These are phyloP conservation scores for Desoria tigrina DNA, from an alignment of 2,888 invertebrate species.

Conservation along the genomic window DNA sequence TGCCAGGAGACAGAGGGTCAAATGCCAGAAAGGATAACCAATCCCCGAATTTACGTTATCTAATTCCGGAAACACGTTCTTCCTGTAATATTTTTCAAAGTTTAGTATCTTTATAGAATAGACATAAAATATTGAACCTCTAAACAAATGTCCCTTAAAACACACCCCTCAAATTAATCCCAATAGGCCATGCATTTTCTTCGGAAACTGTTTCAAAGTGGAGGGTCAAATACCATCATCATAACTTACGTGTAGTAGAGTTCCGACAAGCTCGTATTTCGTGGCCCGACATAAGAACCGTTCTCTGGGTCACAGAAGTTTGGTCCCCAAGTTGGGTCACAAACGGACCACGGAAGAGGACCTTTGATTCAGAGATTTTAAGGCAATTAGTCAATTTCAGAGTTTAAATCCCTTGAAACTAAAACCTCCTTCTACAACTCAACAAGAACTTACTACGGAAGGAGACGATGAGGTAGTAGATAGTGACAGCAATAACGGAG, in stretches of 20 bases:
- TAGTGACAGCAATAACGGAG: slow-evolving; percentile 22
- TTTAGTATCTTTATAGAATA: too few species aligned
- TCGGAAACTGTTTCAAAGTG: too few species aligned
- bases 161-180: too few species aligned
- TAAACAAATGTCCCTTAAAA: too few species aligned
- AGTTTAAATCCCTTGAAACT: too few species aligned
- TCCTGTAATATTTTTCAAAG: too few species aligned
- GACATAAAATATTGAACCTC: too few species aligned
- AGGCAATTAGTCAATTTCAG: too few species aligned
- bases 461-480: slow-evolving; percentile 72
- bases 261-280: not conserved
- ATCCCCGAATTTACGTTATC: slow-evolving; percentile 49
- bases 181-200: too few species aligned
- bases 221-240: too few species aligned
- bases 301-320: not conserved
- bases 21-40: slow-evolving; percentile 42
- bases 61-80: slow-evolving; percentile 50
- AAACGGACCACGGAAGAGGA: slow-evolving; percentile 34
- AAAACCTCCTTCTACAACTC: too few species aligned
- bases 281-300: not conserved
- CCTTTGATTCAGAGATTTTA: too few species aligned
- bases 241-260: slow-evolving; percentile 28
- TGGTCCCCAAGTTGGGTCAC: slow-evolving; percentile 8
- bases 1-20: slow-evolving; percentile 29
- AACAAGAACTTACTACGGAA: slow-evolving; percentile 63